Conservation (phyloP, 2,888 invertebrate genomes). For the Baronia brevicornis region DNA sequence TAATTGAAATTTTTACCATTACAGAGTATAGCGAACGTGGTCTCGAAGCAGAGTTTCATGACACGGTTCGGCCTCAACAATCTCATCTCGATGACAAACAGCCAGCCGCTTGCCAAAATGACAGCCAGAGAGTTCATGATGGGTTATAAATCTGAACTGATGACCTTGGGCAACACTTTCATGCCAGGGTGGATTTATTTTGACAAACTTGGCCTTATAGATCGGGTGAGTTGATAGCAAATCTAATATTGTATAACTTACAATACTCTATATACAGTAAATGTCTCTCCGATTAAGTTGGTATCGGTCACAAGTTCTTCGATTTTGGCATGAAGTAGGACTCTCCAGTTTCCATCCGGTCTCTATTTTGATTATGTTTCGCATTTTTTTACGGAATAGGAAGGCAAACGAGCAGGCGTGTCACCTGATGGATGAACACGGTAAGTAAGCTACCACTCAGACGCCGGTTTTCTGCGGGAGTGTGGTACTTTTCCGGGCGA, state of each 20-base stretch:
- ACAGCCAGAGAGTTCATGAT: slow-evolving; percentile 93
- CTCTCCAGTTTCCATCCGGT: too few relatives aligned
- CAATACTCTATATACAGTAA: too few relatives aligned
- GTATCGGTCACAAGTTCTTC: neutral
- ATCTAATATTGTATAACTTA: neutral
- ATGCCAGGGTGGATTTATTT: slow-evolving; percentile 90
- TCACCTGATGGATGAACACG: too few relatives aligned
- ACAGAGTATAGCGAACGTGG: slow-evolving; percentile 89
- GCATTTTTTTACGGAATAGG: too few relatives aligned
- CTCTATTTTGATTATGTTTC: too few relatives aligned
- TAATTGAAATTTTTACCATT: slow-evolving; percentile 28
- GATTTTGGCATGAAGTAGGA: too few relatives aligned
- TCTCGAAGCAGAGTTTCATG: slow-evolving; percentile 78
- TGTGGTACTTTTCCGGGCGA: too few relatives aligned
- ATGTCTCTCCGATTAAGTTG: too few relatives aligned
- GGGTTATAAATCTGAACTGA: slow-evolving; percentile 87
- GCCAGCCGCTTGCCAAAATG: slow-evolving; percentile 84
- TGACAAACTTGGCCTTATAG: slow-evolving; percentile 91
- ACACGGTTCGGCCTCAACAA: slow-evolving; percentile 82
- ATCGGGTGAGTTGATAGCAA: slow-evolving; percentile 78
- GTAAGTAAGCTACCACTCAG: too few relatives aligned
- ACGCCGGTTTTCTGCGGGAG: too few relatives aligned
- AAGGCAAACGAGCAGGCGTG: too few relatives aligned
- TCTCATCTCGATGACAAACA: slow-evolving; percentile 79
- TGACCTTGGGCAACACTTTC: slow-evolving; percentile 88